phyloP scores from a whole-genome alignment of 2,797 vertebrate genomes.

The Amazona finschi region DNA sequence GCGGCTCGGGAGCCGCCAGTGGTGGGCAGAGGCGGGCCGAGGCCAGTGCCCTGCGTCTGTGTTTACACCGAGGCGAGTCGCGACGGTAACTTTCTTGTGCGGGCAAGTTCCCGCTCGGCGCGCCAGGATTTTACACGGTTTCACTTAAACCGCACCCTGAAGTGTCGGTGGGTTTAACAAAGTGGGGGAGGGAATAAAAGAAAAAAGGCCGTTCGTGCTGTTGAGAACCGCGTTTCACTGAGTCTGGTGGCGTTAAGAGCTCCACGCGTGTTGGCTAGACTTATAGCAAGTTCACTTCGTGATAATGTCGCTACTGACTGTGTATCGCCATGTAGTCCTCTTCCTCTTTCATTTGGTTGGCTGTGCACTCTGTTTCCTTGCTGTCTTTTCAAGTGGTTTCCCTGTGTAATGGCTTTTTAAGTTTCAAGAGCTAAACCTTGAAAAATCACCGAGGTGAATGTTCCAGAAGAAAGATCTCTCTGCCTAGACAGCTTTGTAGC shows the following conservation, averaged over 20 bases:
- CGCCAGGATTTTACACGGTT: not conserved
- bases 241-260: rapidly evolving
- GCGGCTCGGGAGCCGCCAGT: no score
- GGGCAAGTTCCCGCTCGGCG: not conserved
- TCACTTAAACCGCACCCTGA: not conserved
- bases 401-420: rapidly evolving
- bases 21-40: not conserved
- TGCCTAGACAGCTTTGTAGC: not conserved
- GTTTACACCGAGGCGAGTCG: not conserved
- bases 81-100: not conserved
- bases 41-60: not conserved
- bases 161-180: not conserved
- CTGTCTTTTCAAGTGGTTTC: not conserved
- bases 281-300: rapidly evolving
- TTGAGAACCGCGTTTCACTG: rapidly evolving
- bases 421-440: not conserved
- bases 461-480: rapidly evolving
- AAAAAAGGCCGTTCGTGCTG: rapidly evolving
- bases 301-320: rapidly evolving
- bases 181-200: rapidly evolving
- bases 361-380: rapidly evolving
- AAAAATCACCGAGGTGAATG: not conserved
- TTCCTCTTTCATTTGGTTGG: rapidly evolving
- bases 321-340: rapidly evolving
- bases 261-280: rapidly evolving